These are phyloP conservation scores for Holotrichia oblita DNA, from an alignment of 1,140 invertebrate genomes.

Conservation along the genomic window DNA sequence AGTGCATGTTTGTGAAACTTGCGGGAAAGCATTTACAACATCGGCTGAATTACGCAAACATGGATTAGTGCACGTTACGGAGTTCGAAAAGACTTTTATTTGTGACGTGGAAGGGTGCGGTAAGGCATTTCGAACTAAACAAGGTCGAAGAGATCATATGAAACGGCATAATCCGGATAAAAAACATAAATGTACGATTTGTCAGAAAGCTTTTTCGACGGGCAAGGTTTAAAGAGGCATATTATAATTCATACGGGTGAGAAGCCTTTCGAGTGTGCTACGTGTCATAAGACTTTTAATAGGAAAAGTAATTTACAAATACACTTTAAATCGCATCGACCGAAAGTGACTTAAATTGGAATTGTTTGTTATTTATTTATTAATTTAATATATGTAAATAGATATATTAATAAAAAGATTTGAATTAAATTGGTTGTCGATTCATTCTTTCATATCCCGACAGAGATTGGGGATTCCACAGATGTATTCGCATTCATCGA, in stretches of 20 bases:
- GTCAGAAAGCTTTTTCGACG: conserved; percentile 65
- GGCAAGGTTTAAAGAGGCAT: conserved; percentile 63
- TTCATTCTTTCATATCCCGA: no score
- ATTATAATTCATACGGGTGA: conserved; percentile 65
- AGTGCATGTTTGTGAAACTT: not conserved
- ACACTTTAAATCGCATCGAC: not conserved
- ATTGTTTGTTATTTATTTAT: no score
- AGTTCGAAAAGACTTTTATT: not conserved
- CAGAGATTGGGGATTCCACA: no score
- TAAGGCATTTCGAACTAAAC: not conserved
- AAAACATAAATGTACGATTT: conserved; percentile 68
- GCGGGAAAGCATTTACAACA: not conserved
- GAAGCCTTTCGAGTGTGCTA: conserved; percentile 62
- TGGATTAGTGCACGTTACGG: not conserved
- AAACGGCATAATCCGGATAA: conserved; percentile 69
- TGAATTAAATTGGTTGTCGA: no score
- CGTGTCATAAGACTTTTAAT: conserved; percentile 31
- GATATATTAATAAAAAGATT: no score
- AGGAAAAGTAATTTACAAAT: not conserved
- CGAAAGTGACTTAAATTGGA: not conserved
- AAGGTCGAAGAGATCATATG: not conserved
- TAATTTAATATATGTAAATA: no score
- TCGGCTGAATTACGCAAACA: not conserved
- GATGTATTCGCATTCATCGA: no score
- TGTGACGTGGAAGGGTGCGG: not conserved